These are phyloP conservation scores for Hucho hucho DNA, from an alignment of 2,113 vertebrate genomes.

Conservation along the genomic window DNA sequence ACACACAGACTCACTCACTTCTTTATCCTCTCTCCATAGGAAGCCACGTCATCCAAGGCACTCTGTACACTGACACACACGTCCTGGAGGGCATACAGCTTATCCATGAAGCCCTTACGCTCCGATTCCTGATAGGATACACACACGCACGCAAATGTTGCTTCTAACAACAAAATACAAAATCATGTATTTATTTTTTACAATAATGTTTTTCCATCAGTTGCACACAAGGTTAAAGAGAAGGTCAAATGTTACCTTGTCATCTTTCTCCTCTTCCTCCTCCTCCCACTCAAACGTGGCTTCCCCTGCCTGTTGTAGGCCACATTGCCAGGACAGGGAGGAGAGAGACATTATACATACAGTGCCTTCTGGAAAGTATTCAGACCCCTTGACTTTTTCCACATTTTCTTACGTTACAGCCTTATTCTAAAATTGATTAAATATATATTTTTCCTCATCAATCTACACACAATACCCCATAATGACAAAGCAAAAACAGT, in stretches of 20 bases:
- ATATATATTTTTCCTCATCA: no score
- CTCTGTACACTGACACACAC: constrained; percentile 91
- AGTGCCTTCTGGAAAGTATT: no score
- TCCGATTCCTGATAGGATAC: constrained; percentile 79
- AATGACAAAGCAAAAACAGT: no score
- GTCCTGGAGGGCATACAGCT: constrained; percentile 95
- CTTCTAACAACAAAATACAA: neutral
- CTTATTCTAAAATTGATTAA: no score
- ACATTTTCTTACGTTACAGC: no score
- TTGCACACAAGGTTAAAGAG: neutral
- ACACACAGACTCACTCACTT: constrained; percentile 73
- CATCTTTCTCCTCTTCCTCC: constrained; percentile 64
- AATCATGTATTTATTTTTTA: neutral
- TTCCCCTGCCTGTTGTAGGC: constrained; percentile 46
- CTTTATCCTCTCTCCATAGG: constrained; percentile 88
- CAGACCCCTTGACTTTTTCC: no score
- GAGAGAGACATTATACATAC: neutral
- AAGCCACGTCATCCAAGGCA: constrained; percentile 89
- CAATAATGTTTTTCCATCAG: neutral
- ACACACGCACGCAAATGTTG: neutral
- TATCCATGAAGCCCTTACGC: constrained; percentile 90
- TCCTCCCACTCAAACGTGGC: constrained; percentile 65
- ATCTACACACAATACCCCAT: no score
- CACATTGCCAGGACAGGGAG: no score
- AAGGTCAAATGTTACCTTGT: constrained; percentile 44